Evolutionary conservation across 2,888 invertebrate species (phyloP), one percentile per base, ranked within the genome.

Genomic region (Criorhina ranunculi): DNA sequence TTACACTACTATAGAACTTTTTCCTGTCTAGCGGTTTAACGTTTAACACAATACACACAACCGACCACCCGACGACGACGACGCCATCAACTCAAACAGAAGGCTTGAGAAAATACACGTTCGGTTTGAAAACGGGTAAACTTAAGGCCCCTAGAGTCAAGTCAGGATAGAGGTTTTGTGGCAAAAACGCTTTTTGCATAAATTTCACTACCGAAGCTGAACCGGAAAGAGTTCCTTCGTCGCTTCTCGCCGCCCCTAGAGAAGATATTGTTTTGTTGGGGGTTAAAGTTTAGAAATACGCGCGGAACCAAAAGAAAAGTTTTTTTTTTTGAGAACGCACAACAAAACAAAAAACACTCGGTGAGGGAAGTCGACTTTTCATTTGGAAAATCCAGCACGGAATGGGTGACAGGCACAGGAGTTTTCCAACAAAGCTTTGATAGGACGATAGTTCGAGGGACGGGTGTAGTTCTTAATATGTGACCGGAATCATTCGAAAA

Each of bases 11-110:
- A 64, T 64, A 37, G 55, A 83, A 78, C 57, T 83, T 83, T 76
- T 83, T 83, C 79, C 83, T 83, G 83, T 83, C 83, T 83, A 79
- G 83, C 83, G 83, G 83, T 79, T 83, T 69, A 83, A 69, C 83
- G 64, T 83, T 83, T 64, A 79, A 83, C 79, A 79, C 83, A 83
- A 83, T 69, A 69, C 73, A 67, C 62, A 31, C 76, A 64, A 12
- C 59, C 49, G 66, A 67, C 51, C 24, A 44, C 70, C 60, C 60
- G 17, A 15, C 59, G 29, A 51, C 42, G 40, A 12, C 40, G 40
- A 44, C 46, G 31, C 6, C 37, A 51, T 29, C 69, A 77, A 78
- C 67, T 55, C 62, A 55, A 78, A 66, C 62, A 78, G 67, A 62
- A 55, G 53, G 62, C 73, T 83, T 83, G 78, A 67, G 83, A 73